Evolutionary conservation across 2,797 vertebrate species (phyloP).

Genomic region (Pseudochromis fuscus): DNA sequence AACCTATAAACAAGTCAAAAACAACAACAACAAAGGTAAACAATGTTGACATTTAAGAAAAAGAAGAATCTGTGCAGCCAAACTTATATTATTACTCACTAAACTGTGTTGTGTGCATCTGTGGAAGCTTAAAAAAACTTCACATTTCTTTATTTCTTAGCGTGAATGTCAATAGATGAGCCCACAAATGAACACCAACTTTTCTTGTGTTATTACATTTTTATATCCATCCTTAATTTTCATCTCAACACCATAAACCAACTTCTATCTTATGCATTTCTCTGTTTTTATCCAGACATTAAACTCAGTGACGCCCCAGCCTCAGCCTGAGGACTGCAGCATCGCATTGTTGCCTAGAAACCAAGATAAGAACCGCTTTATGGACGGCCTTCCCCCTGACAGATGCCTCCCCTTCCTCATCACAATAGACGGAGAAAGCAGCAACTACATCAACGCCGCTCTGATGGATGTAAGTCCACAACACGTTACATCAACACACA

Average conservation of each 20-base stretch:
- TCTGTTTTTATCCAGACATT: slow-evolving; percentile 87
- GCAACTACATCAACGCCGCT: slow-evolving; percentile 94
- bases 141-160: no score
- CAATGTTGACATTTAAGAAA: not conserved
- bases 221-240: no score
- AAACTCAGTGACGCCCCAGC: slow-evolving; percentile 98
- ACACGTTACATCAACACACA: not conserved
- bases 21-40: not conserved
- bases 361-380: slow-evolving; percentile 99
- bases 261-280: not conserved
- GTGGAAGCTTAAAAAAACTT: not conserved
- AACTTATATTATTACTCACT: no score
- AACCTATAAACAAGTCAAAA: not conserved
- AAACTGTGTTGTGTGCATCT: no score
- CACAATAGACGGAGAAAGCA: slow-evolving; percentile 98
- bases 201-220: not conserved
- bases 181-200: not conserved
- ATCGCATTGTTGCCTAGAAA: slow-evolving; percentile 98
- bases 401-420: slow-evolving; percentile 99
- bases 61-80: not conserved
- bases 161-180: no score
- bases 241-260: not conserved
- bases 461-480: slow-evolving; percentile 82
- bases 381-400: slow-evolving; percentile 98
- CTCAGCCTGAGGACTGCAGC: slow-evolving; percentile 99